These are phyloP conservation scores for Lampris megalopsis DNA, from an alignment of 2,113 vertebrate genomes.

Conservation along the genomic window DNA sequence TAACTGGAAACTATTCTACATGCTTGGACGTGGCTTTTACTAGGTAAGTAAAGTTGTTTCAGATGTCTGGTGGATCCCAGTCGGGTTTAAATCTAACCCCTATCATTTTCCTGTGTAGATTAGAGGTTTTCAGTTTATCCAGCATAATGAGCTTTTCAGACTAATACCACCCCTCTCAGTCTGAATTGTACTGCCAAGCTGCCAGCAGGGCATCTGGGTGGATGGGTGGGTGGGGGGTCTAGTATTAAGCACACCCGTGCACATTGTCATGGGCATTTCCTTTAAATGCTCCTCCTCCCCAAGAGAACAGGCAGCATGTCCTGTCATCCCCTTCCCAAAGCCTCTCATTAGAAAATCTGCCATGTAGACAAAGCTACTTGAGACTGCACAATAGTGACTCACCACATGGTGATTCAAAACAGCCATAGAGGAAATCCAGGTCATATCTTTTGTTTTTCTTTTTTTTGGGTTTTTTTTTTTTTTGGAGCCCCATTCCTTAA, in stretches of 20 bases:
- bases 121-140: constrained; percentile 72
- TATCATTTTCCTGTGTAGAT: constrained; percentile 64
- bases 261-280: constrained; percentile 58
- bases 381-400: constrained; percentile 68
- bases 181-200: constrained; percentile 68
- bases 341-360: constrained; percentile 80
- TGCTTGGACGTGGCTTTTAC: not conserved
- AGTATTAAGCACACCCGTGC: constrained; percentile 62
- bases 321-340: constrained; percentile 80
- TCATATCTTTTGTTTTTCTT: constrained; percentile 38
- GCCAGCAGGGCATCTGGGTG: constrained; percentile 66
- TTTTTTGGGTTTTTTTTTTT: constrained; percentile 11
- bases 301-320: constrained; percentile 47
- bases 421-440: constrained; percentile 66
- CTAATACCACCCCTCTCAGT: constrained; percentile 73
- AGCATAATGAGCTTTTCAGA: constrained; percentile 76
- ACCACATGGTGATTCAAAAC: constrained; percentile 64
- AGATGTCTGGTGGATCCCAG: constrained; percentile 4
- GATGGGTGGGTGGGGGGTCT: constrained; percentile 31
- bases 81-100: constrained; percentile 51
- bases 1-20: not conserved
- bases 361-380: constrained; percentile 77
- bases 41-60: constrained; percentile 22
- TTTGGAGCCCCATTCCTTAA: constrained; percentile 18
- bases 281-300: constrained; percentile 64